A percentile compares a stretch with the other conserved stretches of the same genome.
phyloP scores from a whole-genome alignment of 2,113 vertebrate species.

The Sylvia atricapilla region DNA sequence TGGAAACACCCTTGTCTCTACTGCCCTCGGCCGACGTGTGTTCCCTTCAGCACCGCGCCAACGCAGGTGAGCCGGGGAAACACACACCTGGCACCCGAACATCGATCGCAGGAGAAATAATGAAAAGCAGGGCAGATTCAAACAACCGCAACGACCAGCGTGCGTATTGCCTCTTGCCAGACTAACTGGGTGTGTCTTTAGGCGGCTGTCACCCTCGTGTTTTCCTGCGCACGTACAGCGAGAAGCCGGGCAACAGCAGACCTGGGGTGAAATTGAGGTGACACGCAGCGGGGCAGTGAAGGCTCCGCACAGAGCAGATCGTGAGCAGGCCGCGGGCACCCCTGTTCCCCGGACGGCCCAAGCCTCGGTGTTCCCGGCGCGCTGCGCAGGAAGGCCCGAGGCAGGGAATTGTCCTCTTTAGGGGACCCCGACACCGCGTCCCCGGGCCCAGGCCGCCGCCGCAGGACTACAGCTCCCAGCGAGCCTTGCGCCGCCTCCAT shows the following conservation, averaged over 20 bases:
- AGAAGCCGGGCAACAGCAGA: background rate
- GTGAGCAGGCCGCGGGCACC: background rate
- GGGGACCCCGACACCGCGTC: rapidly evolving
- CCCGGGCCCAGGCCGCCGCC: rapidly evolving
- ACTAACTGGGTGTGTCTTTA: background rate
- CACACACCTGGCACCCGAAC: background rate
- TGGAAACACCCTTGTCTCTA: background rate
- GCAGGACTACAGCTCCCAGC: slow-evolving; percentile 15
- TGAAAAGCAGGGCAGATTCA: background rate
- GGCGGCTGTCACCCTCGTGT: too few species aligned
- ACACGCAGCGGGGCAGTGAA: background rate
- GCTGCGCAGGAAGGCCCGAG: background rate
- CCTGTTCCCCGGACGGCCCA: background rate
- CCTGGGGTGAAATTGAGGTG: rapidly evolving
- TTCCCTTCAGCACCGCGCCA: background rate
- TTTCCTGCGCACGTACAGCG: background rate
- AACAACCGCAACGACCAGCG: background rate
- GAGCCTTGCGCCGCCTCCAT: background rate
- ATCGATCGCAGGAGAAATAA: background rate
- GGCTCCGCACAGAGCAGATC: background rate
- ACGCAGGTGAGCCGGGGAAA: background rate
- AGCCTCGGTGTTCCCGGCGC: background rate
- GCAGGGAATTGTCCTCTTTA: rapidly evolving
- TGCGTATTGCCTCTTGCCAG: background rate
- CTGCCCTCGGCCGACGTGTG: background rate